Evolutionary conservation across 2,113 vertebrate genomes (phyloP).

Genomic region (Haplotaxodon microlepis): DNA sequence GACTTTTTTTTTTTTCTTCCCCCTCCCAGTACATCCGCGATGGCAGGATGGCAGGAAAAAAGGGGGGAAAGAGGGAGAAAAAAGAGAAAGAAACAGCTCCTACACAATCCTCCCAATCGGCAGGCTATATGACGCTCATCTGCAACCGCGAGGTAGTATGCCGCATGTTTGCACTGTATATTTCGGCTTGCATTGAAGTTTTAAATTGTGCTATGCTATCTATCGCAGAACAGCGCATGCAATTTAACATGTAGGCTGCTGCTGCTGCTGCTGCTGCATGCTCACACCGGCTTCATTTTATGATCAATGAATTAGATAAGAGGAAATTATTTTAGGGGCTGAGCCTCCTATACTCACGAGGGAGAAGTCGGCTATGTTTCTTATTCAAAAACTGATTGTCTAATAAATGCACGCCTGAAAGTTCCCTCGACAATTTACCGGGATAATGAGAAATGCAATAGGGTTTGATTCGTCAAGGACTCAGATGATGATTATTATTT

Average conservation of each 20-base stretch:
- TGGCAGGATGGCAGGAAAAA: not conserved
- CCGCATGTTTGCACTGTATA: conserved; percentile 23
- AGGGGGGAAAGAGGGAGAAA: not conserved
- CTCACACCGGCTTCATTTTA: conserved; percentile 39
- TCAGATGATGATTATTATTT: conserved; percentile 22
- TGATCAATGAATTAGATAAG: conserved; percentile 61
- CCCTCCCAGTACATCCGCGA: not conserved
- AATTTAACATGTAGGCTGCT: conserved; percentile 26
- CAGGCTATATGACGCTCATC: conserved; percentile 18
- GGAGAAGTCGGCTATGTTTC: conserved; percentile 45
- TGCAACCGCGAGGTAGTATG: conserved; percentile 31
- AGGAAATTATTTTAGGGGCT: conserved; percentile 62
- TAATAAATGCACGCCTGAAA: conserved; percentile 45
- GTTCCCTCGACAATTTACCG: conserved; percentile 56
- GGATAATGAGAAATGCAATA: conserved; percentile 62
- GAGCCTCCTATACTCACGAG: conserved; percentile 41
- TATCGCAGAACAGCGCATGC: conserved; percentile 13
- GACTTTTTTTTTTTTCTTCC: not conserved
- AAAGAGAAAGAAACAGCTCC: not conserved
- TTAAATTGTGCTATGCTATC: conserved; percentile 49
- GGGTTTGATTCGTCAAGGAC: conserved; percentile 50
- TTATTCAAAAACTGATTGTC: conserved; percentile 58
- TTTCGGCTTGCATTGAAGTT: conserved; percentile 28
- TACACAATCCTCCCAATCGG: not conserved
- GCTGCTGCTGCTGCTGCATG: not conserved